These are phyloP conservation scores for Endomychus coccineus DNA, from an alignment of 2,888 invertebrate species.

Conservation along the genomic window DNA sequence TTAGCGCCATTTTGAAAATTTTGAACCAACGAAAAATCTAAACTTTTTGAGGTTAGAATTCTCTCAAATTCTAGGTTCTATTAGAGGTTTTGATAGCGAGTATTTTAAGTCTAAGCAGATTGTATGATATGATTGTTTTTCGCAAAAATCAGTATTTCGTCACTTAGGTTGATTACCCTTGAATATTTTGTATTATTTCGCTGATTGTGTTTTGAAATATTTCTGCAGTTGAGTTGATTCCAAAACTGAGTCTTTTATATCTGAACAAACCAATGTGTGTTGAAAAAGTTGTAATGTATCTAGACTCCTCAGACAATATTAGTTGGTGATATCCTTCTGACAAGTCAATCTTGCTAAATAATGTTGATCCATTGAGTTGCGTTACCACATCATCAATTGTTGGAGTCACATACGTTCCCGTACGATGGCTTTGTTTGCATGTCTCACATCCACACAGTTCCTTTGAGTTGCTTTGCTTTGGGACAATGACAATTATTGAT, in stretches of 20 bases:
- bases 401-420: conserved; percentile 21
- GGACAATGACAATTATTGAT: conserved; percentile 22
- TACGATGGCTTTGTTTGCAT: conserved; percentile 21
- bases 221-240: conserved; percentile 40
- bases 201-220: conserved; percentile 38
- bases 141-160: conserved; percentile 37
- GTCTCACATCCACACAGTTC: conserved; percentile 21
- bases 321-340: conserved; percentile 37
- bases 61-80: too few relatives aligned
- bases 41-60: too few relatives aligned
- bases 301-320: conserved; percentile 28
- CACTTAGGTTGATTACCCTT: conserved; percentile 34
- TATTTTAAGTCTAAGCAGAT: too few relatives aligned
- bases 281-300: conserved; percentile 37
- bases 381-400: conserved; percentile 21
- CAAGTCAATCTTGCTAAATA: conserved; percentile 33
- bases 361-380: conserved; percentile 16
- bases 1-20: too few relatives aligned
- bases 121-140: too few relatives aligned
- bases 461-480: conserved; percentile 18
- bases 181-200: conserved; percentile 31
- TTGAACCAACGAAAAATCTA: too few relatives aligned
- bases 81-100: too few relatives aligned
- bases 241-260: conserved; percentile 37
- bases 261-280: conserved; percentile 33